These are phyloP conservation scores for Mus musculus DNA, from an alignment of 2,113 vertebrate species.

Conservation along the genomic window DNA sequence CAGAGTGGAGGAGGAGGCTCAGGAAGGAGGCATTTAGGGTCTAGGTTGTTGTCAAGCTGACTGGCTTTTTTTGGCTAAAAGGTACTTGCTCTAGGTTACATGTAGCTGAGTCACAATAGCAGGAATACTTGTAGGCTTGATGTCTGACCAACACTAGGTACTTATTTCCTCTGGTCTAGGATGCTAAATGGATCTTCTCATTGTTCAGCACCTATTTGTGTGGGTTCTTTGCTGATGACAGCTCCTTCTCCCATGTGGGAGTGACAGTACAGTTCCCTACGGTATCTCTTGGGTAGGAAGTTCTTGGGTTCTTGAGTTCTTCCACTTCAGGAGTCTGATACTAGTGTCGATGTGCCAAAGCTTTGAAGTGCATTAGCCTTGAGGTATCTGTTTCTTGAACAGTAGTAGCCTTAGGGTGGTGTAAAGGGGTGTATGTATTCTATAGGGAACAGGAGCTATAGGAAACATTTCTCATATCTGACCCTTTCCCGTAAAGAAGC, in stretches of 20 bases:
- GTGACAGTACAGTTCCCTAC: background rate
- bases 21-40: background rate
- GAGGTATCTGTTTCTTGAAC: background rate
- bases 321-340: background rate
- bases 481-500: background rate
- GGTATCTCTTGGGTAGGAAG: background rate
- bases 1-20: background rate
- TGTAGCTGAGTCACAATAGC: background rate
- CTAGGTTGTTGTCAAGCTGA: background rate
- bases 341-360: background rate
- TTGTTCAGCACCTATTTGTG: background rate
- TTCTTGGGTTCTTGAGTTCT: background rate
- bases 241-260: background rate
- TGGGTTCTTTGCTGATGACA: background rate
- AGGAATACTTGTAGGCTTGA: background rate
- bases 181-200: background rate
- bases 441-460: too few relatives aligned
- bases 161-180: background rate
- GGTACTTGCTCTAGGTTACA: background rate
- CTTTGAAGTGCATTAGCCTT: background rate
- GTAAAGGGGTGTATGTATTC: background rate
- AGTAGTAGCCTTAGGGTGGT: background rate
- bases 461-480: rapidly evolving
- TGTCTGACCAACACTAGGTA: background rate
- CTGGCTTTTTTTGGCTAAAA: background rate